Evolutionary conservation across 2,888 invertebrate species (phyloP), one percentile per base, ranked within the genome.

Genomic region (Sinotaia quadrata): DNA sequence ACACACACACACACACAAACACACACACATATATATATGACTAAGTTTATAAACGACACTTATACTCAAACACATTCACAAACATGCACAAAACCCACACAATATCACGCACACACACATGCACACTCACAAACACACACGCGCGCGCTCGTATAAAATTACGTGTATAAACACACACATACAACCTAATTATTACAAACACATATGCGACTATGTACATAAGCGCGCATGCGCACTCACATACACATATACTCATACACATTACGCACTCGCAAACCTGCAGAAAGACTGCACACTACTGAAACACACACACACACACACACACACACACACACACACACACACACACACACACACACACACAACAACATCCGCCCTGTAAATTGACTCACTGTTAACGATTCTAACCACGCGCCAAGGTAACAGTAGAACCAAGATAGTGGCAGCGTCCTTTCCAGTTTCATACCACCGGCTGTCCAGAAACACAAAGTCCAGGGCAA

Each of bases 331-430:
- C 27, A 61, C 29, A 31, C 3, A 49, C 31, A 61, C 44, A n/a
- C 2, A 61, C 31, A 33, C n/a, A 61, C n/a, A 31, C 12, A 61
- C 44, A 61, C 27, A 41, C 7, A 60, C 5, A 29, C 10, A 31
- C 21, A 18, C 12, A 27, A 31, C 49, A 62, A 24, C 34, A 27
- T 10, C 27, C 10, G 34, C 24, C n/a, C 7, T 5, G 24, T 21
- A 34, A 51, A n/a, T 1, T 12, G 18, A 78, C 82, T 79, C 70
- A 82, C 82, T 79, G 72, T 82, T 82, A 7, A 82, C 81, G 29
- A 82, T 81, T 36, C 80, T 58, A 34, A 82, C 79, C n/a, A 82
- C 79, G 36, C 82, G 70, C 82, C 82, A 82, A 8, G 82, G 82
- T 24, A 82, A 62, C 21, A 82, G 69, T 24, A 81, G 69, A 47